A percentile compares a stretch with the other conserved stretches of the same genome.
phyloP scores from a whole-genome alignment of 1,140 invertebrate genomes.

The Olivierus martensii region DNA sequence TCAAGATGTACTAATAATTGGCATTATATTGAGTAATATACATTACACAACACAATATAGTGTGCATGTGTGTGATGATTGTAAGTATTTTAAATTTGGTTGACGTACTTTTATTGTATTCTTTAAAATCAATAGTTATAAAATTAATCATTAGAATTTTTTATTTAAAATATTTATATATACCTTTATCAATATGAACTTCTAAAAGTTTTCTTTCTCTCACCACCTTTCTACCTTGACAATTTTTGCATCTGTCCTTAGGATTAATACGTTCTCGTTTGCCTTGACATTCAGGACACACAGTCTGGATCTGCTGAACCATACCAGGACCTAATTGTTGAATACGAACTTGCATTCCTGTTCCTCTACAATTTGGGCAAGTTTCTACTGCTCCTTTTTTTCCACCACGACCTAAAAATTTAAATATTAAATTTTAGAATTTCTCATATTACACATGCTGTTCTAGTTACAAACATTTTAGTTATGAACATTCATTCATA shows the following conservation, averaged over 20 bases:
- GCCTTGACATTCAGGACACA: conserved; percentile 77
- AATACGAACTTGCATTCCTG: conserved; percentile 79
- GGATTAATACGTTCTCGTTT: conserved; percentile 52
- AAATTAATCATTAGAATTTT: too few relatives aligned
- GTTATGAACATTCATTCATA: too few relatives aligned
- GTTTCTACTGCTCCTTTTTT: conserved; percentile 82
- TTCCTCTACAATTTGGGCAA: conserved; percentile 74
- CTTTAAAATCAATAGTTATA: too few relatives aligned
- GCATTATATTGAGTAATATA: too few relatives aligned
- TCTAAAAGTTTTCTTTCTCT: conserved; percentile 90
- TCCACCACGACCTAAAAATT: conserved; percentile 51
- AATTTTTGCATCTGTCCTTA: conserved; percentile 86
- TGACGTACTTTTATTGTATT: too few relatives aligned
- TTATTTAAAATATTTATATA: neutral
- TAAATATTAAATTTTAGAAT: too few relatives aligned
- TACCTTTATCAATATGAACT: conserved; percentile 92
- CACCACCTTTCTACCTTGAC: conserved; percentile 78
- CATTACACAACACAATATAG: too few relatives aligned
- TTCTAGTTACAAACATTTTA: too few relatives aligned
- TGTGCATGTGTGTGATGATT: too few relatives aligned
- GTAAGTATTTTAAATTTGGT: too few relatives aligned
- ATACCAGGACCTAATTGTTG: conserved; percentile 89
- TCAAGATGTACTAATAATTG: too few relatives aligned
- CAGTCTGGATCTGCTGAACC: conserved; percentile 88
- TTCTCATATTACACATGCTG: too few relatives aligned